Conservation (phyloP, 35 echinoderm and acorn worm species). For the Anneissia japonica region DNA sequence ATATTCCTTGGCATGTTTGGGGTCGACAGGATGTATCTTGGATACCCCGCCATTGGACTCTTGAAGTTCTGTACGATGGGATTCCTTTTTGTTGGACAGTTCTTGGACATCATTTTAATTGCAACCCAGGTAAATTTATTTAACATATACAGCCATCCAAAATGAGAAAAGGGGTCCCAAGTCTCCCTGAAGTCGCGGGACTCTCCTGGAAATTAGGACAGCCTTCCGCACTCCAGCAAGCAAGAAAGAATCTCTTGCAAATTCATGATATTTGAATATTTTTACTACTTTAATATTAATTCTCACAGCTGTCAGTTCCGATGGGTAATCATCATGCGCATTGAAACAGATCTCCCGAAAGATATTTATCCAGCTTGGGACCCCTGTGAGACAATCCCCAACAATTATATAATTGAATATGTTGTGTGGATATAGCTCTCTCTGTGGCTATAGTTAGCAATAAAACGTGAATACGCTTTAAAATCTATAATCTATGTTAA, state of each 20-base stretch:
- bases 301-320: too few species aligned
- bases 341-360: not conserved
- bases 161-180: too few species aligned
- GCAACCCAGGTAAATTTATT: slow-evolving; percentile 71
- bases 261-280: too few species aligned
- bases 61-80: slow-evolving; percentile 94
- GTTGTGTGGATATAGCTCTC: not conserved
- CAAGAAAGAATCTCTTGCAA: too few species aligned
- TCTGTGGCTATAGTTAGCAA: not conserved
- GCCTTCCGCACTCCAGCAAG: too few species aligned
- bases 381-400: not conserved
- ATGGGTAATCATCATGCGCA: too few species aligned
- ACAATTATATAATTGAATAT: not conserved
- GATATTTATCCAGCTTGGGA: not conserved
- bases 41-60: slow-evolving; percentile 78
- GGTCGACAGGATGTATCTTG: slow-evolving; percentile 76
- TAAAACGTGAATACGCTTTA: not conserved
- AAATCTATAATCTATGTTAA: not conserved
- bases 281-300: too few species aligned
- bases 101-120: slow-evolving; percentile 91
- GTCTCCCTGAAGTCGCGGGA: too few species aligned
- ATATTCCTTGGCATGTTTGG: slow-evolving; percentile 98
- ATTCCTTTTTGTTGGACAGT: slow-evolving; percentile 85
- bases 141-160: not conserved
- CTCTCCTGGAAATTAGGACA: too few species aligned